Evolutionary conservation across 2,113 vertebrate genomes (phyloP), one percentile per base, ranked within the genome.

Genomic region (Pimephales promelas): DNA sequence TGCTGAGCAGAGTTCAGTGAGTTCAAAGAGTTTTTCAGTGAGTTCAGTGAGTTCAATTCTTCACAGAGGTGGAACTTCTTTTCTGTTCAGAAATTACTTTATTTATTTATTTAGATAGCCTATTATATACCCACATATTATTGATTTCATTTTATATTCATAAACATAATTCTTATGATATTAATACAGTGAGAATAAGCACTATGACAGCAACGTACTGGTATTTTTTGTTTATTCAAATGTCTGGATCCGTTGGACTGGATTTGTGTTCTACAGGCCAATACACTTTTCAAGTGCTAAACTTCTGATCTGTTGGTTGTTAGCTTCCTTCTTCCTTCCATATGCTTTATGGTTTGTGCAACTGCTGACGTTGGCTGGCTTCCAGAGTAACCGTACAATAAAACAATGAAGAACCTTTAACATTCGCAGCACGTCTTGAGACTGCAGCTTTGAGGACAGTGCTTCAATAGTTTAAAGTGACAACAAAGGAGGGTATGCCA

Each of bases 401-500:
- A 10, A 79, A 83, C 68, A 71, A 73, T 81, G 11, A 81, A 70
- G n/a, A 3, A 76, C 18, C 28, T 36, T 86, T 83, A 76, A 70
- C 62, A 86, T 86, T 80, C 85, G 0, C n/a, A 66, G 56, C 82
- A 86, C 26, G 76, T 64, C 49, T 70, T 18, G 10, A 81, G 85
- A 47, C 81, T 73, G 43, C 20, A 78, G 71, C 57, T 59, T 36
- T 26, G 10, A 56, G 74, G 64, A 22, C 43, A 78, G 10, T 16
- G 52, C 10, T 40, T 54, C 28, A 70, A 40, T 36, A 20, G 59
- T 18, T 61, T 43, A 76, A 61, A 79, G 24, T 64, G 43, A 52
- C 59, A 80, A n/a, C n/a, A 49, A 36, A 26, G 22, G 18, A 66
- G 45, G 20, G 10, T 20, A 2, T 24, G 78, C 43, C 61, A 66